A percentile compares a stretch with the other conserved stretches of the same genome.
phyloP scores from a whole-genome alignment of 2,888 invertebrate species.

The Hirtodrosophila confusa region DNA sequence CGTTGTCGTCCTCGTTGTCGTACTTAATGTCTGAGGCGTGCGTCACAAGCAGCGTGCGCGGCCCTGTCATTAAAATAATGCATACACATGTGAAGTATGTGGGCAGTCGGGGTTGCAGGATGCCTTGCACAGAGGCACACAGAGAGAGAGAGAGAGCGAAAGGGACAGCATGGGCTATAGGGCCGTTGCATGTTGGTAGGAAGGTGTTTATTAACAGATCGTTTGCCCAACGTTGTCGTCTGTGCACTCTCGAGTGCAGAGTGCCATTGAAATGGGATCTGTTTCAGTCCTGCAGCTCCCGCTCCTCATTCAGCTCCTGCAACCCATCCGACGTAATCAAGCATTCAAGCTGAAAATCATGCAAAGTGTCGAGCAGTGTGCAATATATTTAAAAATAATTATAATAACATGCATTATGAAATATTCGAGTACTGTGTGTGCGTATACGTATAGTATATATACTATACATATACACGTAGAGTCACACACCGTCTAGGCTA shows the following conservation, averaged over 20 bases:
- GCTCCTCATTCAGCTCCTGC: neutral
- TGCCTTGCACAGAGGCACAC: conserved; percentile 18
- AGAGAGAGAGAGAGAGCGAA: neutral
- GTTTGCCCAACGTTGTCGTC: conserved; percentile 70
- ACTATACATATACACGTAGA: neutral
- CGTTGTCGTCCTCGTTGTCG: conserved; percentile 45
- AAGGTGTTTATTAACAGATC: conserved; percentile 83
- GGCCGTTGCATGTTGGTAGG: conserved; percentile 22
- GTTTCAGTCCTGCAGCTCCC: neutral
- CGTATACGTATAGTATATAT: conserved; percentile 16
- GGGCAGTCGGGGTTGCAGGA: conserved; percentile 59
- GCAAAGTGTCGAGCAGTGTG: conserved; percentile 69
- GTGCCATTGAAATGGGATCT: conserved; percentile 47
- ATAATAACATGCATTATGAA: conserved; percentile 72
- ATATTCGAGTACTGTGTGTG: conserved; percentile 18
- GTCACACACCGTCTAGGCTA: conserved; percentile 21
- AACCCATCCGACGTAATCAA: conserved; percentile 41
- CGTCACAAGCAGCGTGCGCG: conserved; percentile 67
- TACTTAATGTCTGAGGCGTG: conserved; percentile 73
- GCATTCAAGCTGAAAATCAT: conserved; percentile 74
- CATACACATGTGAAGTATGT: conserved; percentile 78
- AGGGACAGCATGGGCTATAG: neutral
- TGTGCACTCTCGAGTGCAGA: conserved; percentile 49
- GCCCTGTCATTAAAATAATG: conserved; percentile 82
- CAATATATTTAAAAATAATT: conserved; percentile 75